Conservation (phyloP, 2,888 invertebrate genomes). For the Conistra vaccinii region DNA sequence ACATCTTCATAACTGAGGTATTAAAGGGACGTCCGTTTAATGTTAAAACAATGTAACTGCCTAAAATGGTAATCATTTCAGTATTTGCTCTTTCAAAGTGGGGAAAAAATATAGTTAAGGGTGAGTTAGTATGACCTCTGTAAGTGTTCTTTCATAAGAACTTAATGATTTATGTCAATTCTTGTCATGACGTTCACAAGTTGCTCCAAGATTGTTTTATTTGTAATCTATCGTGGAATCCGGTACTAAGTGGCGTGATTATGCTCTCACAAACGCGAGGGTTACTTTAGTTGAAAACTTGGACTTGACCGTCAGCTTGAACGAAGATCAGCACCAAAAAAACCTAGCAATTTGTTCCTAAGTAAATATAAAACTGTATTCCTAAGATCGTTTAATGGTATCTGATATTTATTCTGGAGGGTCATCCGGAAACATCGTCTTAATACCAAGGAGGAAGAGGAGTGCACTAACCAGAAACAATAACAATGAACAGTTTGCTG, state of each 20-base stretch:
- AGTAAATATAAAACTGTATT: neutral
- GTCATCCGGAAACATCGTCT: conserved; percentile 1
- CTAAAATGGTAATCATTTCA: conserved; percentile 20
- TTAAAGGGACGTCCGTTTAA: conserved; percentile 2
- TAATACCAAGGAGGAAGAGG: conserved; percentile 10
- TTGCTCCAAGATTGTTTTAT: neutral
- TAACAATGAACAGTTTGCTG: conserved; percentile 40
- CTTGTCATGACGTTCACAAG: neutral
- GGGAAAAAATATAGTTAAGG: neutral
- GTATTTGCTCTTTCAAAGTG: neutral
- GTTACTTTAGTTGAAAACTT: no score
- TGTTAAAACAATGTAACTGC: conserved; percentile 6
- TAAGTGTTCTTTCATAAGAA: no score
- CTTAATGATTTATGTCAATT: neutral
- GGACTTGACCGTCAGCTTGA: neutral
- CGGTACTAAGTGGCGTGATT: neutral
- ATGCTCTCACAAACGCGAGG: neutral
- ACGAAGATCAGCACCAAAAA: neutral
- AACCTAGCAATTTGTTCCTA: neutral
- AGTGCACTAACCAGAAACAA: conserved; percentile 25
- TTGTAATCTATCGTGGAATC: neutral
- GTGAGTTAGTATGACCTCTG: neutral
- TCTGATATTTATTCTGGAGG: neutral
- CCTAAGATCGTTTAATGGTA: neutral
- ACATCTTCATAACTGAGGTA: conserved; percentile 50